phyloP scores from a whole-genome alignment of 2,888 invertebrate species.

The Unio delphinus region DNA sequence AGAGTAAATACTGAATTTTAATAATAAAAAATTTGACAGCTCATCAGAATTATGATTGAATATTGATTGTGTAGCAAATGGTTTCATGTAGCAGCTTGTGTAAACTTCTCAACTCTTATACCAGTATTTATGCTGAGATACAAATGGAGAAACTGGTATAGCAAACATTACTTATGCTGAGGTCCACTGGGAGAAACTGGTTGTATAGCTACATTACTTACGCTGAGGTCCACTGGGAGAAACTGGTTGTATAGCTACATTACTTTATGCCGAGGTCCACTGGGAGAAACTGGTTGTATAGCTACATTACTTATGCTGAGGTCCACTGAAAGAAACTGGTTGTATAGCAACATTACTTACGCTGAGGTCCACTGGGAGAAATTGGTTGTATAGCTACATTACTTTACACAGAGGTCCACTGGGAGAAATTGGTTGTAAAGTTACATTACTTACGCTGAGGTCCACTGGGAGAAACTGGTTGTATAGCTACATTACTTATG shows the following conservation, averaged over 20 bases:
- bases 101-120: too few relatives aligned
- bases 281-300: constrained; percentile 20
- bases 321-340: too few relatives aligned
- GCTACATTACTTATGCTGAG: constrained; percentile 20
- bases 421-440: too few relatives aligned
- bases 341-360: constrained; percentile 11
- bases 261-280: constrained; percentile 24
- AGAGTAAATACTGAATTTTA: too few relatives aligned
- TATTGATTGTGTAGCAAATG: too few relatives aligned
- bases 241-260: too few relatives aligned
- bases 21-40: too few relatives aligned
- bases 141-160: background rate
- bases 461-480: constrained; percentile 20
- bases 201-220: constrained; percentile 29
- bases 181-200: constrained; percentile 19
- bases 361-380: constrained; percentile 16
- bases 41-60: too few relatives aligned
- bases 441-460: constrained; percentile 18
- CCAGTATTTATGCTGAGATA: constrained; percentile 22
- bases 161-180: constrained; percentile 17
- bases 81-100: too few relatives aligned
- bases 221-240: too few relatives aligned
- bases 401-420: constrained; percentile 3
- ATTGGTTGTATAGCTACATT: constrained; percentile 31
- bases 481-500: constrained; percentile 26